Evolutionary conservation across 92 coral and sea anemone genomes (phyloP), one percentile per base, ranked within the genome.

Genomic region (Palythoa grandis): DNA sequence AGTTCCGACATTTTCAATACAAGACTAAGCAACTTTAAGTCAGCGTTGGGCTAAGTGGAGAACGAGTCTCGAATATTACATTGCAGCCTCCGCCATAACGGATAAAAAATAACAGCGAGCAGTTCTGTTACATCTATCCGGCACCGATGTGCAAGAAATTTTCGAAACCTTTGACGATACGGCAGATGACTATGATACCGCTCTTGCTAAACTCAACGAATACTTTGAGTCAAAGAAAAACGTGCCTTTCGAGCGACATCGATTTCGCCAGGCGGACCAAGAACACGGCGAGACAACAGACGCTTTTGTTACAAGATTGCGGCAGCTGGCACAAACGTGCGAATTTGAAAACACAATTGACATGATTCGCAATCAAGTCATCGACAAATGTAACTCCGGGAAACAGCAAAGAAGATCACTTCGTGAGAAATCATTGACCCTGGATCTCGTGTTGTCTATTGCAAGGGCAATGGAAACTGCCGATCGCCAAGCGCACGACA

Each of bases 21-120:
- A 69, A 69, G 74, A 69, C 74, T 40, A 69, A 37, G 17, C 40
- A 24, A 69, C 74, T 1, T 69, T 22, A 69, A 69, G 40, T 37
- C 40, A 69, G 47, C 47, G 40, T 37, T 69, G 74, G 74, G 38
- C 23, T 10, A 69, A 69, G 74, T 69, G 74, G 74, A 69, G 74
- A 37, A 69, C 38, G 17, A 69, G 40, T 22, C 74, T 69, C 16
- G 40, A 69, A 37, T 69, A 69, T 23, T 69, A 24, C 47, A 22
- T 69, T 15, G 79, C 70, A 52, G 77, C 86, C 52, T 82, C 77
- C 14, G 86, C 86, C 76, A 82, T 82, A 24, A 20, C 86, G 2
- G 86, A 82, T 4, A 82, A 82, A 73, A 82, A 82, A 69, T 76
- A 82, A 39, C 74, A 82, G 74, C 86, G 76, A 24, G 86, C 86